Conservation (phyloP, 1,140 invertebrate genomes). For the Pinna nobilis region DNA sequence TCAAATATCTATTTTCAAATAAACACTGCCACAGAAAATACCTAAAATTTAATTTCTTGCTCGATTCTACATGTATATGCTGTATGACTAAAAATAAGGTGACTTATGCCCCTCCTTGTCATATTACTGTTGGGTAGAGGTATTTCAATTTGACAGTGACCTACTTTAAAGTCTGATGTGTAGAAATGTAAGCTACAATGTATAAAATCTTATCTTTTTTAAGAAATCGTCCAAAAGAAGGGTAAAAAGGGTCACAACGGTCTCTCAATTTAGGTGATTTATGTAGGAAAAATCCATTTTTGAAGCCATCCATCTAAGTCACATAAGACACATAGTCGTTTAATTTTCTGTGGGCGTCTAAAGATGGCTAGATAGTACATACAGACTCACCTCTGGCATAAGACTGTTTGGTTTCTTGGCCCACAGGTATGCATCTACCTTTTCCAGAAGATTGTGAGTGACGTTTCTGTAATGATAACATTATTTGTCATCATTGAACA, state of each 20-base stretch:
- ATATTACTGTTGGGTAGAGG: background rate
- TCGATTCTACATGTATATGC: too few relatives aligned
- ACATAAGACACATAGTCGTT: too few relatives aligned
- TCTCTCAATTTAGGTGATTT: too few relatives aligned
- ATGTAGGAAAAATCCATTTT: too few relatives aligned
- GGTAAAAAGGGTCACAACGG: too few relatives aligned
- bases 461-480: slow-evolving; percentile 36
- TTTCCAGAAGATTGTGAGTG: slow-evolving; percentile 64
- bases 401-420: slow-evolving; percentile 57
- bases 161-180: background rate
- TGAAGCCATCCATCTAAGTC: too few relatives aligned
- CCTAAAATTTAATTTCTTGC: too few relatives aligned
- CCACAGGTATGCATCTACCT: slow-evolving; percentile 65
- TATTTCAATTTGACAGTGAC: background rate
- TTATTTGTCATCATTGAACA: background rate
- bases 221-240: too few relatives aligned
- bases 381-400: slow-evolving; percentile 58
- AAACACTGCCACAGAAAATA: too few relatives aligned
- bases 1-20: too few relatives aligned
- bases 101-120: background rate
- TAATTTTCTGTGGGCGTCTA: background rate
- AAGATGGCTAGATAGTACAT: background rate
- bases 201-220: too few relatives aligned
- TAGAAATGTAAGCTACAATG: background rate
- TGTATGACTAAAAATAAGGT: background rate